Base-by-base conservation (phyloP, 2,888 invertebrate genomes). In the Drosophila macrospina region DNA sequence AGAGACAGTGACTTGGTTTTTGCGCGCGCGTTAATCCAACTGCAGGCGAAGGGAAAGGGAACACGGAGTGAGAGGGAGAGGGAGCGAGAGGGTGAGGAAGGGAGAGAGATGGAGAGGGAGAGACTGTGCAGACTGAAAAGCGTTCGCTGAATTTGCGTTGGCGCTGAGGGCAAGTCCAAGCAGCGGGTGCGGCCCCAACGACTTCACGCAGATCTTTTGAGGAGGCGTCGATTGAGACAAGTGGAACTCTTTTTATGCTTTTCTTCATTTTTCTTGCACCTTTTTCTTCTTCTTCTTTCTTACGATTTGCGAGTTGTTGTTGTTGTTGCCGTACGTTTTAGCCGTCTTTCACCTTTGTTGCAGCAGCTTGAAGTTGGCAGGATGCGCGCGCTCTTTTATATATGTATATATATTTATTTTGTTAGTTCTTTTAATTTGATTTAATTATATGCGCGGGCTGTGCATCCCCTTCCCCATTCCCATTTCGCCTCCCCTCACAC, bases 1-100 rank as follows among this genome's bases (percentile, higher is more conserved):
- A 91, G 91, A 90, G 91, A 81, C 90, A 85, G 89, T 90, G 87
- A 86, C 86, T 86, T 84, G 86, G 88, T 83, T 88, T 86, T 86
- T 88, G 86, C 89, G 86, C 89, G 75, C 74, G 68, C 60, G n/a
- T n/a, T 83, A 73, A 80, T 69, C 74, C 56, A 62, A 44, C 36
- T 28, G 20, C 11, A 10, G 15, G 7, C 48, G 15, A 36, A 45
- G 62, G 36, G 39, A 45, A 11, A 36, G 15, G n/a, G 56, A 3
- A 20, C 20, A 20, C n/a, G 16, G 26, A 15, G 30, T 4, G 13
- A 10, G 20, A 24, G 26, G 3, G 20, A 37, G 15, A 16, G 44
- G n/a, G 54, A 15, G 30, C 2, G 13, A 10, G 20, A 24, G 26
- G 3, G 20, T 34, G 15, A 16, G 44, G n/a, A 41, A 7, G 24